phyloP scores from a whole-genome alignment of 2,888 invertebrate genomes.

The Conops quadrifasciatus region DNA sequence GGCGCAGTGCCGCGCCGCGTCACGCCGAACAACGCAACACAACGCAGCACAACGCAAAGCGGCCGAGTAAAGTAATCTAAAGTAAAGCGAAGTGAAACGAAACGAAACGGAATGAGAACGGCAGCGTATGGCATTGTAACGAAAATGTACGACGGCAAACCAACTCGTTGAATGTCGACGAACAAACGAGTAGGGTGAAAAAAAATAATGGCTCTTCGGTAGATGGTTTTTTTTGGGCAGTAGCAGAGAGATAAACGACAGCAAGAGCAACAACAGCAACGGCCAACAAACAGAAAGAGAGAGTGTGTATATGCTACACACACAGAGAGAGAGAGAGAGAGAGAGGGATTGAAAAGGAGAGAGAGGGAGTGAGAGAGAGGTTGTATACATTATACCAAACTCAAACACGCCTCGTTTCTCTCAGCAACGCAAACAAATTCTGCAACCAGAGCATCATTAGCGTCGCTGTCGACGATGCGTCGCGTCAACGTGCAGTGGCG shows the following conservation, averaged over 20 bases:
- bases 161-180: conserved; percentile 55
- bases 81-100: neutral
- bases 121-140: neutral
- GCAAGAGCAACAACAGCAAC: neutral
- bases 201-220: too few species aligned
- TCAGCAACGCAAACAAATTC: neutral
- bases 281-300: neutral
- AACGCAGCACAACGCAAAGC: conserved; percentile 11
- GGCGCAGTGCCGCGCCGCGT: neutral
- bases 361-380: neutral
- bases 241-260: neutral
- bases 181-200: conserved; percentile 46
- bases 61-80: too few species aligned
- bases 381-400: neutral
- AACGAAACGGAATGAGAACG: neutral
- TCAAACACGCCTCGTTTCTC: conserved; percentile 6
- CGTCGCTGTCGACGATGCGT: neutral
- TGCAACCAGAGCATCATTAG: neutral
- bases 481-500: neutral
- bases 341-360: neutral
- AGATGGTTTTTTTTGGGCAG: neutral
- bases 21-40: neutral
- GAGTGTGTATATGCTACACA: neutral
- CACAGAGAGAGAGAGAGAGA: neutral
- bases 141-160: conserved; percentile 5